phyloP scores from a whole-genome alignment of 2,888 invertebrate species.

The Cremastinae sp. region DNA sequence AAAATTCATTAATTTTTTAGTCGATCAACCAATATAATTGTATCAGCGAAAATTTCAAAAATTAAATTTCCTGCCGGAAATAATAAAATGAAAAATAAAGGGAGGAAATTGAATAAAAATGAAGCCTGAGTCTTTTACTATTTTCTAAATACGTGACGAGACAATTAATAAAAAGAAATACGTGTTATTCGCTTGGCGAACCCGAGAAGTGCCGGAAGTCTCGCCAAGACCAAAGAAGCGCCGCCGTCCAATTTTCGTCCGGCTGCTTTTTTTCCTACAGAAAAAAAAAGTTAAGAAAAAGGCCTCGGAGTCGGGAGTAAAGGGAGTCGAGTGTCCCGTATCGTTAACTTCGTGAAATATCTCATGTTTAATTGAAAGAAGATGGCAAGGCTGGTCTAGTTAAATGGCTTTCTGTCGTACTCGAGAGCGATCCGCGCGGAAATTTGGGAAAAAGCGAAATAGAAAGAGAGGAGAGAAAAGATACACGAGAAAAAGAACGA shows the following conservation, averaged over 20 bases:
- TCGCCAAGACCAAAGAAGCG: constrained; percentile 12
- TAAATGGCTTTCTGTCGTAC: constrained; percentile 33
- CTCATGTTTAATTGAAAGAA: constrained; percentile 56
- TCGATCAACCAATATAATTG: too few relatives aligned
- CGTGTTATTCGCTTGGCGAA: neutral
- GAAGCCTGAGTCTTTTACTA: too few relatives aligned
- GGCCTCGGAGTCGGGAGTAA: neutral
- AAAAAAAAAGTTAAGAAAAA: neutral
- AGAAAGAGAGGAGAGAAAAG: too few relatives aligned
- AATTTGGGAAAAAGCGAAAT: constrained; percentile 48
- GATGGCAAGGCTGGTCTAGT: constrained; percentile 31
- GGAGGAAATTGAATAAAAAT: too few relatives aligned
- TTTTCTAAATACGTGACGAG: too few relatives aligned
- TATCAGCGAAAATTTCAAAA: too few relatives aligned
- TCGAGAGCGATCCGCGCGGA: constrained; percentile 36
- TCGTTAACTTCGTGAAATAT: constrained; percentile 33
- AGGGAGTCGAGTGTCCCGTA: constrained; percentile 34
- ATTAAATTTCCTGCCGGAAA: too few relatives aligned
- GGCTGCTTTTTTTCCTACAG: neutral
- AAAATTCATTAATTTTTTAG: too few relatives aligned
- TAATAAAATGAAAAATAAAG: too few relatives aligned
- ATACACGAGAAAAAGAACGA: too few relatives aligned
- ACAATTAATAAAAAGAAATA: neutral
- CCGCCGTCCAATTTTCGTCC: constrained; percentile 7
- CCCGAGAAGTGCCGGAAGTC: constrained; percentile 10